Base-by-base conservation (phyloP, 2,888 invertebrate genomes). In the Parnassius apollo region DNA sequence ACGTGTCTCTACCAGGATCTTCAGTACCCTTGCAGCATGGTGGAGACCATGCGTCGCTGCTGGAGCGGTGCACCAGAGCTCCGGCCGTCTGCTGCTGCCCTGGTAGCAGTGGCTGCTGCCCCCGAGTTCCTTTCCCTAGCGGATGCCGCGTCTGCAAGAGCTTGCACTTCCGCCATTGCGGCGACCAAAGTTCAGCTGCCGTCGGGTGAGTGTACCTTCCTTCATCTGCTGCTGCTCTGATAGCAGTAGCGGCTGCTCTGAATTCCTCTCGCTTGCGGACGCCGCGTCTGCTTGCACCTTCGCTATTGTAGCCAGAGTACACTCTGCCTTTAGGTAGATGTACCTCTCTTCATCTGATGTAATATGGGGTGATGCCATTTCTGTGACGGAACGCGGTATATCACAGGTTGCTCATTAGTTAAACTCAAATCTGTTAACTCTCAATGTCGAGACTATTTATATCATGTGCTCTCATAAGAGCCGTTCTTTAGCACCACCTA, bases 11-110 rank as follows among this genome's bases (percentile, higher is more conserved):
- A n/a, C 8, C 77, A 95, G 94, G 96, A 97, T 81, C 94, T 96
- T 2, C 93, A 95, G 59, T 97, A 96, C 88, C 97, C 97, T 0
- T 95, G 96, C 76, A 96, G 97, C 81, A 94, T 98, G 79, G 90
- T 99, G 61, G 99, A 99, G 85, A 92, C 98, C 57, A 98, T 99
- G 98, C 97, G 98, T 0, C 93, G 97, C 9, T 99, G 99, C 83
- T 99, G 99, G 99, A 94, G 96, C 12, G 97, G 98, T 61, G 93
- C 95, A 69, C 96, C 96, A 0, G 94, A 86, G 76, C 95, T 96
- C 76, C 94, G 99, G 9, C 99, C 99, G 0, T 96, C 98, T 0
- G 98, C 99, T 7, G 97, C 97, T 73, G 98, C 98, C 81, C 96
- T 98, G 42, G 98, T 98, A n/a, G 96, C 96, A 2, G 96, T 98